Conservation (phyloP, 1,140 invertebrate genomes). For the Geopemphigus sp. region DNA sequence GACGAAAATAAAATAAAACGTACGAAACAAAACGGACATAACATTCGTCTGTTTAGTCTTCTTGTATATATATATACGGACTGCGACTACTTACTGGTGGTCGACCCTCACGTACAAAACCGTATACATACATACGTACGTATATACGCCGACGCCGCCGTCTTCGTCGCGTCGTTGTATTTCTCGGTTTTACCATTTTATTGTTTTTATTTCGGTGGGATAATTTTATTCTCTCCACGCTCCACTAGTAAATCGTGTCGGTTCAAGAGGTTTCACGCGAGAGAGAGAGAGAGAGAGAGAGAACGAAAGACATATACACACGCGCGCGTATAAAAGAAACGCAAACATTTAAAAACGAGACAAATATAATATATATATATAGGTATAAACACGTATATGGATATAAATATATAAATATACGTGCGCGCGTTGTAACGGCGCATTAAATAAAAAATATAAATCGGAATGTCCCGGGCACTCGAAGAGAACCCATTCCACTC, state of each 20-base stretch:
- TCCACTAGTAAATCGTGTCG: conserved; percentile 48
- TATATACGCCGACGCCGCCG: not conserved
- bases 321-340: not conserved
- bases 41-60: not conserved
- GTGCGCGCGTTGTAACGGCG: not conserved
- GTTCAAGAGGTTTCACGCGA: conserved; percentile 45
- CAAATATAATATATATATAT: not conserved
- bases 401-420: too few species aligned
- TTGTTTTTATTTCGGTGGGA: conserved; percentile 46
- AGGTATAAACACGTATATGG: not conserved
- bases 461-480: conserved; percentile 32
- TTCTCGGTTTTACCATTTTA: conserved; percentile 36
- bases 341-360: conserved; percentile 30
- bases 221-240: conserved; percentile 48
- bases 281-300: not conserved
- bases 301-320: too few species aligned
- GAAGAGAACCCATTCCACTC: conserved; percentile 39
- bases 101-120: not conserved
- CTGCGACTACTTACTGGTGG: not conserved
- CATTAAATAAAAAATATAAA: conserved; percentile 21
- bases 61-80: too few species aligned
- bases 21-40: not conserved
- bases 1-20: not conserved
- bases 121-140: not conserved
- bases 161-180: not conserved